A percentile compares a stretch with the other conserved stretches of the same genome.
Conservation (phyloP, 2,113 vertebrate species). For the Apeltes quadracus region DNA sequence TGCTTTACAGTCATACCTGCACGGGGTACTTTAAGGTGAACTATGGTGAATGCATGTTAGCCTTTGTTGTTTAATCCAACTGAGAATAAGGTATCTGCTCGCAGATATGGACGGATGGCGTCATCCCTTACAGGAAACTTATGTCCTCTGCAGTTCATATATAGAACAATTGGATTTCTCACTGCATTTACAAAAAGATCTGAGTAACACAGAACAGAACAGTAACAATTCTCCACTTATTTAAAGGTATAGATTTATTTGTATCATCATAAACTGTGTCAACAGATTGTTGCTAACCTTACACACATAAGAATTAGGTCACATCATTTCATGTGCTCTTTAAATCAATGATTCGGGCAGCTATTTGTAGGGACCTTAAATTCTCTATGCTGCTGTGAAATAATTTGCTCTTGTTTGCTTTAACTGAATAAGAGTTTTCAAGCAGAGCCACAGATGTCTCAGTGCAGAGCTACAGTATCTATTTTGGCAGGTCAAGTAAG, state of each 20-base stretch:
- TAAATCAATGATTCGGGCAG: background rate
- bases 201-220: background rate
- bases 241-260: background rate
- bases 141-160: constrained; percentile 56
- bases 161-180: constrained; percentile 63
- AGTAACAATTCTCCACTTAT: background rate
- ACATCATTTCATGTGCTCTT: background rate
- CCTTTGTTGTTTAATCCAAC: constrained; percentile 40
- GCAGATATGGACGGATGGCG: constrained; percentile 39
- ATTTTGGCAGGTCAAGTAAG: background rate
- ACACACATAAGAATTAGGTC: background rate
- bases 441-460: too few relatives aligned
- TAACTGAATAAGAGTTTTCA: too few relatives aligned
- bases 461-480: too few relatives aligned
- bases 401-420: background rate
- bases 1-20: constrained; percentile 1
- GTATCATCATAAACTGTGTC: background rate
- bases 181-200: background rate
- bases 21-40: constrained; percentile 2
- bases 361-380: background rate
- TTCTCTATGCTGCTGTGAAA: background rate
- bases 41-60: constrained; percentile 22
- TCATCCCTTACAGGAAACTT: constrained; percentile 48
- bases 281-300: background rate
- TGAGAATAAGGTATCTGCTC: constrained; percentile 52